Evolutionary conservation across 2,113 vertebrate genomes (phyloP).

Genomic region (Chaetura pelagica): DNA sequence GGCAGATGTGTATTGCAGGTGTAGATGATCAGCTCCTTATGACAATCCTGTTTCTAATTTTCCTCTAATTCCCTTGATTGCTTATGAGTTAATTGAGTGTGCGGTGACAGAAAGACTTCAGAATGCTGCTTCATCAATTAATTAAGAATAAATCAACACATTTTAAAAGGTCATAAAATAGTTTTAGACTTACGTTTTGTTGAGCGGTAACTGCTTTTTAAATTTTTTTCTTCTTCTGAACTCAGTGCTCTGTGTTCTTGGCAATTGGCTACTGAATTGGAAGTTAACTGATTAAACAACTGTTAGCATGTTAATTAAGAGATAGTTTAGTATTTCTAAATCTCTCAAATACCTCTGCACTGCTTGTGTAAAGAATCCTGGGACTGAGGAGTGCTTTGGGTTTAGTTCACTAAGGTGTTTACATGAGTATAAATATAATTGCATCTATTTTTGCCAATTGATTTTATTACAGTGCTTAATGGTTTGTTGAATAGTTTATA

Average conservation of each 20-base stretch:
- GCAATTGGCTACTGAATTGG: not conserved
- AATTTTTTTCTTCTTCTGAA: not conserved
- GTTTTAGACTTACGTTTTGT: not conserved
- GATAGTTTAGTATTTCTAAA: not conserved
- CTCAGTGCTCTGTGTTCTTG: not conserved
- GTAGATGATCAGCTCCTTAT: slow-evolving; percentile 61
- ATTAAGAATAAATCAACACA: slow-evolving; percentile 73
- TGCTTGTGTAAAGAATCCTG: slow-evolving; percentile 3
- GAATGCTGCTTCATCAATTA: slow-evolving; percentile 70
- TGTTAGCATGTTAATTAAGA: not conserved
- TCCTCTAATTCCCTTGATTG: slow-evolving; percentile 75
- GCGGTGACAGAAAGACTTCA: slow-evolving; percentile 61
- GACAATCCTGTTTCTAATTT: slow-evolving; percentile 71
- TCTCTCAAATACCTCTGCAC: not conserved
- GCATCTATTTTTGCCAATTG: slow-evolving; percentile 70
- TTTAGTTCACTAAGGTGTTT: slow-evolving; percentile 59
- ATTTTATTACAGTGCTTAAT: slow-evolving; percentile 77
- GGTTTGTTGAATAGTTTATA: slow-evolving; percentile 75
- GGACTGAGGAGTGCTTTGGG: slow-evolving; percentile 37
- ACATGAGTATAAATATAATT: slow-evolving; percentile 71
- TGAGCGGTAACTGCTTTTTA: not conserved
- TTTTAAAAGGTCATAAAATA: slow-evolving; percentile 55
- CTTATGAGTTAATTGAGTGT: slow-evolving; percentile 71
- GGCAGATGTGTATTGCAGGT: slow-evolving; percentile 72
- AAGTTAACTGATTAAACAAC: slow-evolving; percentile 1